Conservation (phyloP, 2,888 invertebrate genomes). For the Apodemia hepburni region DNA sequence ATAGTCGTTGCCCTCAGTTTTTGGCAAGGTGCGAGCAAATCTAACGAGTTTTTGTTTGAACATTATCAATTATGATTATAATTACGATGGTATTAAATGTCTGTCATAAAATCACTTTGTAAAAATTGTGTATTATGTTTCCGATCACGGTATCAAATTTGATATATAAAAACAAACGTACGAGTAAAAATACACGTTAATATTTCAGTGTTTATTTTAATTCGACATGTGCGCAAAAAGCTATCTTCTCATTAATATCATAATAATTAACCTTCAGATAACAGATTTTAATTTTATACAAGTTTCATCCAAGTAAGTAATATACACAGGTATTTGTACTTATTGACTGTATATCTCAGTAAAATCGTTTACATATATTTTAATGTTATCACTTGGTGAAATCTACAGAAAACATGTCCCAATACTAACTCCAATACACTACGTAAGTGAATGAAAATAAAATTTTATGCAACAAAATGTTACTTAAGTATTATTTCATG, state of each 20-base stretch:
- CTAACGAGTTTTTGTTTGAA: too few species aligned
- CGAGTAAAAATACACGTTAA: too few species aligned
- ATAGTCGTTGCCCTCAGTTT: too few species aligned
- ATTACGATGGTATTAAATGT: too few species aligned
- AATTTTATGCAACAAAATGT: slow-evolving; percentile 29
- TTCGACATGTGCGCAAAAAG: neutral
- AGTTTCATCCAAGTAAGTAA: neutral
- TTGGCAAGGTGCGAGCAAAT: too few species aligned
- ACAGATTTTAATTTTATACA: neutral
- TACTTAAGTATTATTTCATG: neutral
- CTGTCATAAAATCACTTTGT: too few species aligned
- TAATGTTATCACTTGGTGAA: slow-evolving; percentile 36
- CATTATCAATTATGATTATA: too few species aligned
- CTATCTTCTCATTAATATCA: neutral
- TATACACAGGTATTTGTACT: slow-evolving; percentile 25
- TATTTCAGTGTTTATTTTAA: too few species aligned
- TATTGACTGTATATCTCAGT: slow-evolving; percentile 28
- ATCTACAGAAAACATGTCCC: slow-evolving; percentile 34
- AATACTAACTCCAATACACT: slow-evolving; percentile 29
- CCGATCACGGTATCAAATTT: too few species aligned
- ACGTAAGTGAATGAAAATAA: slow-evolving; percentile 28
- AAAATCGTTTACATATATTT: slow-evolving; percentile 37
- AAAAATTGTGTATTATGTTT: too few species aligned
- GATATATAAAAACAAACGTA: too few species aligned
- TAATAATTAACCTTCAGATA: neutral